Evolutionary conservation across 2,888 invertebrate species (phyloP), one percentile per base, ranked within the genome.

Genomic region (Aplocera efformata): DNA sequence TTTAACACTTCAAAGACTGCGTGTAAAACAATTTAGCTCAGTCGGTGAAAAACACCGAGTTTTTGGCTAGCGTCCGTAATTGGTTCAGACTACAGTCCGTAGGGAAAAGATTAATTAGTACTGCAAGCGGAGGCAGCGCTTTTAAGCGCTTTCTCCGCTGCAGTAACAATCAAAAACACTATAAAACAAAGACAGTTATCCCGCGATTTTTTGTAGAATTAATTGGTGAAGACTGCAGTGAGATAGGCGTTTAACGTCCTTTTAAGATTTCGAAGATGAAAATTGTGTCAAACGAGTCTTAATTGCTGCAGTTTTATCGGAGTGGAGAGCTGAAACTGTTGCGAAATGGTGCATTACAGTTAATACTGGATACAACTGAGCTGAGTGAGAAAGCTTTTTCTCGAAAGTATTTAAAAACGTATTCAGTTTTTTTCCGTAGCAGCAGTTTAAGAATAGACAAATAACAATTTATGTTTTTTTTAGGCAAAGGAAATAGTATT

Each of bases 1-100:
- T 71, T 81, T 82, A 82, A 79, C 83, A 84, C 84, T 84, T 82
- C 79, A 83, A 80, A 80, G 84, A 77, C 59, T 67, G 67, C 68
- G 75, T 75, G 77, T 76, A 79, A 82, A 80, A 81, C 81, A 85
- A 84, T 84, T 84, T 82, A 72, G 74, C 72, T 71, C 73, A 74
- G 74, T 76, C 71, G 68, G 62, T 64, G 80, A 84, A 84, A 85
- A 84, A 84, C 79, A 78, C 68, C 60, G 77, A 75, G 76, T 81
- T 82, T 80, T 82, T 77, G 79, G 75, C 72, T 72, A 67, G 72
- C 73, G n/a, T 60, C 53, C 67, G 74, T 81, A 84, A 84, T 84
- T 84, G 84, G 79, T 81, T 81, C 79, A 82, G 70, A 71, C 70
- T 68, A 72, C 66, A 59, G 67, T 63, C 71, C 68, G 68, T 64